Base-by-base conservation (phyloP, 1,140 invertebrate species). In the Anadara kagoshimensis region DNA sequence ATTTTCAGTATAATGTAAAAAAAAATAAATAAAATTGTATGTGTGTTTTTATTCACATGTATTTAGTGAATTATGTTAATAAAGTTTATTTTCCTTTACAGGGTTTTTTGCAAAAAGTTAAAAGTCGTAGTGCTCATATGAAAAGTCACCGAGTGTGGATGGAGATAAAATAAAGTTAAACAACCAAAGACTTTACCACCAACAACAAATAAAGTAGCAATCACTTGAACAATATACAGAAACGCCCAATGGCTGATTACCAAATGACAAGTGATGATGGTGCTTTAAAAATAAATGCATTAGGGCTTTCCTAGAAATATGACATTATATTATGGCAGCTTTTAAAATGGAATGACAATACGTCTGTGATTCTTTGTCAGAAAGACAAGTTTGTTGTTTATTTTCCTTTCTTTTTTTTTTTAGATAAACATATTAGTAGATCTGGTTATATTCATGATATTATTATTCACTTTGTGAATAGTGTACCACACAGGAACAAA, bases 101-200 rank as follows among this genome's bases (percentile, higher is more conserved):
- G 96, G 92, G 93, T 97, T 90, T n/a, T 98, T 98, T 93, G 94
- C 93, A 90, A 98, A n/a, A 98, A 93, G 95, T 98, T 82, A 98
- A 98, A 92, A 98, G 96, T 92, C 93, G 97, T 90, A 98, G 96
- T 92, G 96, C 97, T 67, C 97, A 98, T 91, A 98, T 98, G 97
- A 98, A 98, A 91, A 97, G 96, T 74, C 97, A 98, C 70, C 72
- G 87, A 59, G 77, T 80, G 47, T 78, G 10, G 85, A 86, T 22
- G 73, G 78, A 45, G 80, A 86, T 44, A 82, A 82, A 81, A 83
- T 65, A 44, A 76, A 44, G 61, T 62, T 4, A 77, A 75, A 53
- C 73, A 72, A 54, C 59, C 63, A 5, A 66, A 65, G 44, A 65
- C 72, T 47, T 59, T 45, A 18, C 53, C 62, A 16, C 44, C 74